Evolutionary conservation across 1,140 invertebrate species (phyloP), one percentile per base, ranked within the genome.

Genomic region (Macrobrachium nipponense): DNA sequence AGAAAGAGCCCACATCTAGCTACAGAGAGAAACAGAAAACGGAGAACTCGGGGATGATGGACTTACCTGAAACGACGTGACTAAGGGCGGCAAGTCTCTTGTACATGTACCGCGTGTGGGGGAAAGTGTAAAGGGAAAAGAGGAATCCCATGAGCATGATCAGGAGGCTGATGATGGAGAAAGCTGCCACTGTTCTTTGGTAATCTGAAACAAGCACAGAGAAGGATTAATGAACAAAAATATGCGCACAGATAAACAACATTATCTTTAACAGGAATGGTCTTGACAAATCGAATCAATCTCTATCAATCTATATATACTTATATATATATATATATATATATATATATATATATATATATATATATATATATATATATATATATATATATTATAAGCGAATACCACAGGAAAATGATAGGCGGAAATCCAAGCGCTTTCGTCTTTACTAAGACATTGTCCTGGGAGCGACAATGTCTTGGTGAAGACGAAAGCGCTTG

Each of bases 61-160:
- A 92, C 92, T 94, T 91, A 96, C 95, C 94, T 91, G 95, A 94
- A 76, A 97, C 95, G 90, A 97, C 94, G 89, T 97, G 95, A 87
- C 97, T 95, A 20, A 95, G 95, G 0, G 95, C 95, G 12, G 96
- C 95, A 23, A 97, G 92, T 59, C 96, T 92, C 91, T 97, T 97
- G 91, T 97, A 97, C 94, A 96, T 97, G 90, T 97, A 97, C 12
- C 96, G 93, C 14, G 95, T 95, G 90, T 97, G 96, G 86, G 93
- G 92, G 90, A 97, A 96, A 8, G 96, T 96, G 90, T 97, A 97
- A 83, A 95, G 93, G 6, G 96, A 96, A 91, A 97, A 97, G 1
- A 94, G 92, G 70, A 96, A 94, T 0, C 95, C 95, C 93, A 97
- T 94, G 43, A 94, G 90, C 94, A 96, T 96, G 14, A 97, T 92